Evolutionary conservation across 2,797 vertebrate species (phyloP).

Genomic region (Argyrosomus regius): DNA sequence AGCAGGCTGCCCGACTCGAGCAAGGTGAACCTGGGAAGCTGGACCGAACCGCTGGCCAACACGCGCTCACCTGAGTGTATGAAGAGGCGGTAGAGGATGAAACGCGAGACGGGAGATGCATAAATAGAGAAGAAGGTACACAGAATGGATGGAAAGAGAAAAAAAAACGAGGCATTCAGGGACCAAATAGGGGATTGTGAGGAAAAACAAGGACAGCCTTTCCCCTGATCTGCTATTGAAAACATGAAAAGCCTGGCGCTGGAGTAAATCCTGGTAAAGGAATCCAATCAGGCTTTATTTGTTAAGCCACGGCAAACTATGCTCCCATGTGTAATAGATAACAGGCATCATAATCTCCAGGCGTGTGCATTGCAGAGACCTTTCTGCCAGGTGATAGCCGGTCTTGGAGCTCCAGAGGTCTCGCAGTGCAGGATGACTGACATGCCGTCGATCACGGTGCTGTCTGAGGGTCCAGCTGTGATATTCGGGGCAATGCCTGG

Average conservation of each 20-base stretch:
- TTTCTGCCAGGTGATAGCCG: conserved; percentile 98
- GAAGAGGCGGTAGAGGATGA: background rate
- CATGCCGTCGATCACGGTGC: conserved; percentile 97
- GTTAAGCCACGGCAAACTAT: conserved; percentile 63
- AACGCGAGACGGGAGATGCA: background rate
- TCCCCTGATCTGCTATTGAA: conserved; percentile 47
- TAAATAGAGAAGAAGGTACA: conserved; percentile 13
- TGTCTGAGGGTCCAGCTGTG: conserved; percentile 95
- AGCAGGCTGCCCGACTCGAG: conserved; percentile 97
- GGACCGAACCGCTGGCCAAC: conserved; percentile 95
- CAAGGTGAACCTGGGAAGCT: conserved; percentile 95
- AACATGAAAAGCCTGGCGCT: conserved; percentile 50
- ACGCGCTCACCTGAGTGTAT: conserved; percentile 88
- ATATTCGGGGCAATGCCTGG: conserved; percentile 97
- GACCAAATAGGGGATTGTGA: conserved; percentile 21
- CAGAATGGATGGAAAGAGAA: background rate
- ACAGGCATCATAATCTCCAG: conserved; percentile 48
- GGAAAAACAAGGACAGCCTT: conserved; percentile 45
- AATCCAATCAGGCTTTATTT: conserved; percentile 72
- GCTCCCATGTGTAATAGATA: conserved; percentile 56
- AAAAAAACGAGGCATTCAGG: background rate
- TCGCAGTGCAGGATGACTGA: conserved; percentile 94
- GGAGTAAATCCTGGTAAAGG: conserved; percentile 57
- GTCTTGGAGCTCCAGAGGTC: conserved; percentile 94
- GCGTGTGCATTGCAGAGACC: conserved; percentile 77